phyloP scores from a whole-genome alignment of 2,113 vertebrate genomes.

The Microcebus jonahi region DNA sequence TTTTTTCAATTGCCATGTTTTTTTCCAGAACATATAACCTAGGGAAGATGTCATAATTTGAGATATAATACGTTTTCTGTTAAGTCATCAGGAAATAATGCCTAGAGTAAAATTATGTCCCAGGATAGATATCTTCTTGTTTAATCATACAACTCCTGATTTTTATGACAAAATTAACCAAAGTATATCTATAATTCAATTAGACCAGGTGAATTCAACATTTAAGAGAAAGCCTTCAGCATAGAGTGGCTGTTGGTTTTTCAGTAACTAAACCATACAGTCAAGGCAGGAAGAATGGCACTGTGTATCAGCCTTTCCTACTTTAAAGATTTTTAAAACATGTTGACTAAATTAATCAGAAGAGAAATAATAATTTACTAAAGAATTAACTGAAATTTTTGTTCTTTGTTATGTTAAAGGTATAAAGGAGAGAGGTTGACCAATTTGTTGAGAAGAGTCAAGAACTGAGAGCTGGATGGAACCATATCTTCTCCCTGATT shows the following conservation, averaged over 20 bases:
- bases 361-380: not conserved
- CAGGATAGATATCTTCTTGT: not conserved
- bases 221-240: not conserved
- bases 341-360: not conserved
- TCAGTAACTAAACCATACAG: not conserved
- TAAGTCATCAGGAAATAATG: not conserved
- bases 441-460: not conserved
- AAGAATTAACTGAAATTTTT: not conserved
- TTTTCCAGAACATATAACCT: not conserved
- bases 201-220: not conserved
- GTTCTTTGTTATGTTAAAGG: not conserved
- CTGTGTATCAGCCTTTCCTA: not conserved
- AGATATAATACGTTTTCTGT: conserved; percentile 22
- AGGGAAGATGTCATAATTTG: not conserved
- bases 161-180: conserved; percentile 10
- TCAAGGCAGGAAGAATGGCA: not conserved
- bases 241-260: not conserved
- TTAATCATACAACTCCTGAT: conserved; percentile 13
- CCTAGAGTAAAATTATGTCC: not conserved
- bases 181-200: not conserved
- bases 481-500: not conserved
- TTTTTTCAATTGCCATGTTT: not conserved
- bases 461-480: not conserved
- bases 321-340: conserved; percentile 1
- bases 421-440: not conserved